Evolutionary conservation across 2,797 vertebrate species (phyloP).

Genomic region (Valencia hispanica): DNA sequence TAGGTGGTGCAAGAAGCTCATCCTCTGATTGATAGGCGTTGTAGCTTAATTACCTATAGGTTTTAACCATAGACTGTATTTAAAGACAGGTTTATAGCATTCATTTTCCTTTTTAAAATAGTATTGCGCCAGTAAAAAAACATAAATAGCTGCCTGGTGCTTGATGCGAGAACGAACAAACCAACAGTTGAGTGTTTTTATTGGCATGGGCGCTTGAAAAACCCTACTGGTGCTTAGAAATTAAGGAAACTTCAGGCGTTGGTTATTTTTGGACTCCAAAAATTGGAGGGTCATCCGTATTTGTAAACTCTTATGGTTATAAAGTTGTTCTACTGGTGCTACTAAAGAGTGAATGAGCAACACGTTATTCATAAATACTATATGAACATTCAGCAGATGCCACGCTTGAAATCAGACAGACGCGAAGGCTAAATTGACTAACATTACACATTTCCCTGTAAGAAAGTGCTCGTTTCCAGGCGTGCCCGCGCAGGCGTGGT

Average conservation of each 20-base stretch:
- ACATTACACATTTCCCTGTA: constrained; percentile 9
- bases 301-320: not conserved
- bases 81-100: not conserved
- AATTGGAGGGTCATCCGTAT: not conserved
- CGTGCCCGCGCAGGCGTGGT: constrained; percentile 86
- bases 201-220: not conserved
- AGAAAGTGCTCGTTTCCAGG: not conserved
- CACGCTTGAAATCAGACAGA: constrained; percentile 7
- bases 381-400: not conserved
- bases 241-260: not conserved
- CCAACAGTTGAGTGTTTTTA: not conserved
- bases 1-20: constrained; percentile 48
- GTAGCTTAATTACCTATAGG: constrained; percentile 1
- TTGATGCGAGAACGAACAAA: not conserved
- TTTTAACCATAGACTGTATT: not conserved
- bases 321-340: not conserved
- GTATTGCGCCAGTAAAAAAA: not conserved
- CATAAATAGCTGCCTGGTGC: no score
- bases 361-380: not conserved
- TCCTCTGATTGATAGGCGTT: not conserved
- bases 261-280: not conserved
- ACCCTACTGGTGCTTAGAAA: not conserved
- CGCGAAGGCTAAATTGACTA: not conserved
- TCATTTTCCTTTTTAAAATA: not conserved
- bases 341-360: not conserved